Evolutionary conservation across 2,888 invertebrate species (phyloP), one percentile per base, ranked within the genome.

Genomic region (Drosophila colorata): DNA sequence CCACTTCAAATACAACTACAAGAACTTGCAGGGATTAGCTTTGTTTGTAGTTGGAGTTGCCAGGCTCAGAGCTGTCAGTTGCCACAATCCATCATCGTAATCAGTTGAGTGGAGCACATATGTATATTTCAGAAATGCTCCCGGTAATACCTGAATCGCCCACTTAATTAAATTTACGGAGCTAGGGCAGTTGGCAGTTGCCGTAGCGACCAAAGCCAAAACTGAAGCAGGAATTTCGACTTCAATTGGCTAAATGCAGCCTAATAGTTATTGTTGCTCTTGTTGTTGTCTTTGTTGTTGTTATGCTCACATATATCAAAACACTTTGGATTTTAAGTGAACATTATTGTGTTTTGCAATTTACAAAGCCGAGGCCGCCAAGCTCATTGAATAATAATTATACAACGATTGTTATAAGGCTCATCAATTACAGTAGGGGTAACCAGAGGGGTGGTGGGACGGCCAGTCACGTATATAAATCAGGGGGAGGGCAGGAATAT

Each of bases 251-350:
- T 16, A n/a, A 38, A 56, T 33, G 40, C 31, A 33, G 33, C 1
- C 9, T 25, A 59, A 9, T 4, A 33, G 13, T 25, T 55, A 20
- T 16, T 65, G 14, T n/a, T 44, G 13, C 13, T 49, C 7, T 46
- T n/a, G 7, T 8, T 49, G 41, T 18, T 18, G 35, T 37, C 28
- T 48, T 18, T 38, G 18, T 48, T 11, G 16, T n/a, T 40, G 58
- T 8, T 23, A 49, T n/a, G 16, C 23, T 55, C 69, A 48, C 44
- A 77, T 64, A 77, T 64, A 61, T 74, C 61, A 70, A 65, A 78
- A 57, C 56, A 74, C 43, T 63, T 40, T 63, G 28, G 31, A 61
- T 40, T 53, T 63, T 66, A 74, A 74, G 68, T 78, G 61, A 74
- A 77, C 55, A 74, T 77, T 71, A 65, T 71, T 76, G 58, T 56